Evolutionary conservation across 2,113 vertebrate species (phyloP), one percentile per base, ranked within the genome.

Genomic region (Cryptoleucopteryx plumbea): DNA sequence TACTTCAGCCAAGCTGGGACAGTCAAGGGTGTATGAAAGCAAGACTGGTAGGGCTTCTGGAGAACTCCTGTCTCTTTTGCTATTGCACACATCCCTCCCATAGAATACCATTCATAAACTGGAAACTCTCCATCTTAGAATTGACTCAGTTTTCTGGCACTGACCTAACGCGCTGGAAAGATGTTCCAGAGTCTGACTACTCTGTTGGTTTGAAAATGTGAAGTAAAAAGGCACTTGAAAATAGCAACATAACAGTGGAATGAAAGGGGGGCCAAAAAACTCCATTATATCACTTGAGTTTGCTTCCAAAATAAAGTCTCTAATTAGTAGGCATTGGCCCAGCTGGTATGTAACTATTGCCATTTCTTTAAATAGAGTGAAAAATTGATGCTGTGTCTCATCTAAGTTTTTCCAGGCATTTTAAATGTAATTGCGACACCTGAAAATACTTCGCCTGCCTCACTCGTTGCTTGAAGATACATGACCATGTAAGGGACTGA

Each of bases 221-320:
- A 95, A 23, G 42, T 48, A 38, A 83, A 83, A 62, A 81, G 13
- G 50, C 21, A 74, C 20, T 71, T 78, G 29, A 79, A 94, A 91
- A 66, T 36, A 91, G 26, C 40, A 71, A 86, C 87, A 61, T 31
- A 94, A 82, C 16, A 85, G 5, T 13, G 36, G 34, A 45, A 26
- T 82, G 61, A 91, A 75, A 82, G 27, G 26, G 13, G 47, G 27
- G 34, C 17, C n/a, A 53, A 73, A 87, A 68, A 34, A 0, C 16
- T n/a, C 43, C 43, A 56, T 93, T 82, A 55, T 65, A 87, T 94
- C 93, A 93, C 66, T 56, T 36, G 36, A 13, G 34, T 73, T 72
- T 93, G 32, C 34, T 88, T 90, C 95, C 94, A 94, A 94, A 78
- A 93, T 79, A 90, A 97, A 91, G 90, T 96, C 94, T 96, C 82